These are phyloP conservation scores for Drosophila repleta DNA, from an alignment of 1,140 invertebrate species.

Conservation along the genomic window DNA sequence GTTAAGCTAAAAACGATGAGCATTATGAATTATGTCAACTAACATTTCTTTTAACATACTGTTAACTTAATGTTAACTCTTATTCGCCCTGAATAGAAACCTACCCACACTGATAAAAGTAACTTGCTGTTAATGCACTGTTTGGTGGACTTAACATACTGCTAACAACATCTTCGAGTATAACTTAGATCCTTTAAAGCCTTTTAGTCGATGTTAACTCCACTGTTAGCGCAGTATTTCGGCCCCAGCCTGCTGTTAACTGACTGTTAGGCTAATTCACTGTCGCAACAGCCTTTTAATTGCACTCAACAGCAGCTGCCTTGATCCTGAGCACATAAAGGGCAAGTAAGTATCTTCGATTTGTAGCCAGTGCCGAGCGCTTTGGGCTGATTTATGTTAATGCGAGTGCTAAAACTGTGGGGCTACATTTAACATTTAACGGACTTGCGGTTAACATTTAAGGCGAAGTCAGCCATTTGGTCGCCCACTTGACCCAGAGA, in stretches of 20 bases:
- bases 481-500: slow-evolving; percentile 10
- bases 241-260: not conserved
- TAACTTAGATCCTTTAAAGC: too few relatives aligned
- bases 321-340: not conserved
- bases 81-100: too few relatives aligned
- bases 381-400: slow-evolving; percentile 7
- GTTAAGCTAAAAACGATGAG: too few relatives aligned
- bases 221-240: not conserved
- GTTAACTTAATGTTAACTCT: too few relatives aligned
- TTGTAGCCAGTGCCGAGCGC: not conserved
- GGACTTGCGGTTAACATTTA: not conserved
- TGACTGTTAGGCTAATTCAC: too few relatives aligned
- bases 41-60: too few relatives aligned
- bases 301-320: not conserved
- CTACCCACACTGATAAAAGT: too few relatives aligned
- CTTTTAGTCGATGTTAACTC: too few relatives aligned
- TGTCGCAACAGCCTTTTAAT: not conserved
- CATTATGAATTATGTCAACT: too few relatives aligned
- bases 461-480: slow-evolving; percentile 7
- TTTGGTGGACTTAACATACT: not conserved
- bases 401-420: slow-evolving; percentile 6
- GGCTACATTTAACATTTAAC: slow-evolving; percentile 1
- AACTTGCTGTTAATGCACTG: too few relatives aligned
- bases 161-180: too few relatives aligned
- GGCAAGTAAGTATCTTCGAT: not conserved